These are phyloP conservation scores for Darevskia mixta DNA, from an alignment of 2,797 vertebrate genomes.

Conservation along the genomic window DNA sequence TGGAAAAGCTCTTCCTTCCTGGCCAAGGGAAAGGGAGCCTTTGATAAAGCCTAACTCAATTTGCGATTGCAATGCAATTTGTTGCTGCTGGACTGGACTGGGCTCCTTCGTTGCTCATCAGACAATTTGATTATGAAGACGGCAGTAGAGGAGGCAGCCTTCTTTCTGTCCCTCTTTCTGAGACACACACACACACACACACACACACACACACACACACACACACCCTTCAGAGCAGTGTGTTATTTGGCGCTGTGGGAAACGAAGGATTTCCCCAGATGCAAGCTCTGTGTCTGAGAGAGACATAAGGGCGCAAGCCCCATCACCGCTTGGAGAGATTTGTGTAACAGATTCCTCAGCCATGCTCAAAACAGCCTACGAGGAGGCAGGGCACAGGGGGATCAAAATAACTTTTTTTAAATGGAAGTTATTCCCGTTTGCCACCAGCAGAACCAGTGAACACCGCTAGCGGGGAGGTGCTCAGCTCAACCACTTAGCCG, in stretches of 20 bases:
- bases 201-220: background rate
- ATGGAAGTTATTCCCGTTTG: background rate
- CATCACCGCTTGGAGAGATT: background rate
- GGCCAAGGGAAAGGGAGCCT: conserved; percentile 37
- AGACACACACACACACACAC: background rate
- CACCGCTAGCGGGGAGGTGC: background rate
- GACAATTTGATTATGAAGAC: conserved; percentile 58
- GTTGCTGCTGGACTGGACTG: conserved; percentile 40
- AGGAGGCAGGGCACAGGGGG: background rate
- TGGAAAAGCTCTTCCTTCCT: conserved; percentile 49
- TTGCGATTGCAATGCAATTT: conserved; percentile 59
- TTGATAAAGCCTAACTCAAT: conserved; percentile 49
- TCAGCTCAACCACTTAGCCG: background rate
- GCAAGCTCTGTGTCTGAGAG: background rate
- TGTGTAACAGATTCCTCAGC: background rate
- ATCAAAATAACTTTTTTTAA: background rate
- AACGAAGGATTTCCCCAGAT: background rate
- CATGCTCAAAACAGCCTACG: background rate
- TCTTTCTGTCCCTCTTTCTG: conserved; percentile 21
- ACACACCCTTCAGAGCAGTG: background rate
- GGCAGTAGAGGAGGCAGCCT: conserved; percentile 37
- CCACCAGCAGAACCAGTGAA: background rate
- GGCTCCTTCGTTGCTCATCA: conserved; percentile 54
- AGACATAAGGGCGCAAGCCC: background rate
- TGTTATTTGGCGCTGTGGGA: background rate